Base-by-base conservation (phyloP, 2,888 invertebrate genomes). In the Psylliodes chrysocephalus region DNA sequence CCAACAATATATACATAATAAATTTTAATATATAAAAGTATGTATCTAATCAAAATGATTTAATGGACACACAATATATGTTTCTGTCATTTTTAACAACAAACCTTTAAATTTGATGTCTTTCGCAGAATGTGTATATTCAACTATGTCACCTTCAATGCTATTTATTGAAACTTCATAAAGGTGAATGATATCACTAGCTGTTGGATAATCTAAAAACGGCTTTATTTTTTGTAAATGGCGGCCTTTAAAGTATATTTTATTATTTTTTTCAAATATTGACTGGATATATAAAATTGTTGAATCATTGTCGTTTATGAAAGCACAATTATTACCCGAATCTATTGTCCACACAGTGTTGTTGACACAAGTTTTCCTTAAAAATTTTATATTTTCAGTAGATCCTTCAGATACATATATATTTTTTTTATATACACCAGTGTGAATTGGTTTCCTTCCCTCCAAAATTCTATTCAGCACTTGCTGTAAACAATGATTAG, bases 401-500 rank as follows among this genome's bases (percentile, higher is more conserved):
- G 25, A 25, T 5, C 7, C 7, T 25, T 25, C 25, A 5, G 25
- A 25, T 5, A 25, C 7, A 25, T 25, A 25, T 5, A 25, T 25
- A 25, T 25, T 25, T 42, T 3, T 42, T 18, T 1, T 10, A n/a
- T 42, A 18, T 15, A 17, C 17, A 10, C 10, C 2, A 38, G 40
- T 40, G 40, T 14, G 19, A n/a, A n/a, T 55, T 44, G 51, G n/a
- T 8, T 51, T 51, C 30, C 42, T 30, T 40, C 22, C 38, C 60
- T 64, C 63, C 7, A 8, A 22, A 55, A 64, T 35, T 60, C 66
- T 57, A 8, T 38, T 63, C 12, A 52, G 28, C 28, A 60, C 52
- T 64, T 71, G 71, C 40, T 65, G 53, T 40, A 71, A 47, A 14
- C 61, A 51, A 30, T 63, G 53, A 53, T 69, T 54, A 17, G 63